These are phyloP conservation scores for Diabrotica balteata DNA, from an alignment of 2,888 invertebrate genomes.

Conservation along the genomic window DNA sequence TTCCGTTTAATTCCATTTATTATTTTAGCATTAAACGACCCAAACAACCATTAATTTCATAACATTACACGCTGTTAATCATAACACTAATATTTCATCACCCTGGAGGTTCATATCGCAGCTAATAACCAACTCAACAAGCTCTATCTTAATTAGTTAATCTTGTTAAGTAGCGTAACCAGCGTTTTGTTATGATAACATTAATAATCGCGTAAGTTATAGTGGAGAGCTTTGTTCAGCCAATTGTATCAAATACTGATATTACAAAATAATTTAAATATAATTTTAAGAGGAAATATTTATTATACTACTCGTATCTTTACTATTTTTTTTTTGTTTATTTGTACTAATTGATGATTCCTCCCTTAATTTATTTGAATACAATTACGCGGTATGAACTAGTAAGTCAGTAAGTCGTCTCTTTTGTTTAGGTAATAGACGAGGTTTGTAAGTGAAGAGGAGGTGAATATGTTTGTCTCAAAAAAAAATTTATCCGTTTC, in stretches of 20 bases:
- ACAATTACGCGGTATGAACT: too few relatives aligned
- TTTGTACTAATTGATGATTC: too few relatives aligned
- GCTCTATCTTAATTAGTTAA: conserved; percentile 29
- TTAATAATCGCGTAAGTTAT: conserved; percentile 18
- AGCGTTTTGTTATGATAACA: conserved; percentile 27
- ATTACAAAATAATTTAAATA: too few relatives aligned
- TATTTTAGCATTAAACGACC: conserved; percentile 14
- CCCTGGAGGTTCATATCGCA: conserved; percentile 18
- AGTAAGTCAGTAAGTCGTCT: too few relatives aligned
- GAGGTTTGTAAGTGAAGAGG: too few relatives aligned
- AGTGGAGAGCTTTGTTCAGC: neutral
- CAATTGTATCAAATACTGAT: neutral
- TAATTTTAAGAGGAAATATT: too few relatives aligned
- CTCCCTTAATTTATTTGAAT: too few relatives aligned
- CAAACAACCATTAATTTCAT: conserved; percentile 16
- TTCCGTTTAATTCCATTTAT: conserved; percentile 20
- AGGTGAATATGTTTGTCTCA: too few relatives aligned
- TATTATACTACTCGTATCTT: too few relatives aligned
- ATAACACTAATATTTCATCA: conserved; percentile 28
- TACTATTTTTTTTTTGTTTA: too few relatives aligned
- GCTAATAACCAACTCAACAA: conserved; percentile 26
- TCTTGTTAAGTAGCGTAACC: conserved; percentile 26
- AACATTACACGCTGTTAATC: conserved; percentile 22
- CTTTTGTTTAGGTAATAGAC: too few relatives aligned
- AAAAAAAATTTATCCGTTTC: too few relatives aligned